Base-by-base conservation (phyloP, 2,113 vertebrate genomes). In the Lasiurus cinereus region DNA sequence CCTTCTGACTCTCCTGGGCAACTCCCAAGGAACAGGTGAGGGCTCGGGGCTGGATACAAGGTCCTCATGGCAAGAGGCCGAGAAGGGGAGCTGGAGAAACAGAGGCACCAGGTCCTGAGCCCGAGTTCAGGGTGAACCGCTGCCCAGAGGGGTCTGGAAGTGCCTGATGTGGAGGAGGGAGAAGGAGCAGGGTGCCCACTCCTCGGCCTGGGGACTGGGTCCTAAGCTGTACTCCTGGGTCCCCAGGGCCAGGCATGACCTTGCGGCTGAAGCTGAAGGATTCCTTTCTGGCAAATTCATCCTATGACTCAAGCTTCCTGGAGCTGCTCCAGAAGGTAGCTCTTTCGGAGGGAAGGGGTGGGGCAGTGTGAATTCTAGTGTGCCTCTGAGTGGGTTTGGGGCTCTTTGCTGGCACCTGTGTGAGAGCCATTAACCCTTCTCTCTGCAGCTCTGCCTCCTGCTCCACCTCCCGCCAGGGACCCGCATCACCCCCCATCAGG, bases 371-470 rank as follows among this genome's bases (percentile, higher is more conserved):
- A n/a, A 29, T 46, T 36, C 48, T 4, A 52, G 31, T 77, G 31
- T 46, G 36, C 33, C 50, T 74, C 56, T 69, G 92, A 70, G 2
- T 43, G 0, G 1, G 27, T 33, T 18, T 22, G 29, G 50, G 72
- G 2, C 15, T 74, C 62, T 16, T 22, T 67, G 29, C 36, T 62
- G 29, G 46, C n/a, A 15, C 39, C 46, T 59, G 59, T 50, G 14
- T 80, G 16, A 52, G 33, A 31, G 19, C 52, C 64, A 14, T 67
- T 59, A 18, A 27, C 8, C 36, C 56, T 36, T 76, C 46, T 91
- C 46, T 90, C 22, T 76, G 22, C 70, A 97, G 96, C 79, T 97
- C 85, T 97, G 97, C 85, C 19, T 89, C 36, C 90, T 97, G 52
- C 91, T 97, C 24, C 88, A n/a, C 6, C 95, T 96, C 46, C 96